Evolutionary conservation across 2,888 invertebrate species (phyloP).

Genomic region (Plutella xylostella): DNA sequence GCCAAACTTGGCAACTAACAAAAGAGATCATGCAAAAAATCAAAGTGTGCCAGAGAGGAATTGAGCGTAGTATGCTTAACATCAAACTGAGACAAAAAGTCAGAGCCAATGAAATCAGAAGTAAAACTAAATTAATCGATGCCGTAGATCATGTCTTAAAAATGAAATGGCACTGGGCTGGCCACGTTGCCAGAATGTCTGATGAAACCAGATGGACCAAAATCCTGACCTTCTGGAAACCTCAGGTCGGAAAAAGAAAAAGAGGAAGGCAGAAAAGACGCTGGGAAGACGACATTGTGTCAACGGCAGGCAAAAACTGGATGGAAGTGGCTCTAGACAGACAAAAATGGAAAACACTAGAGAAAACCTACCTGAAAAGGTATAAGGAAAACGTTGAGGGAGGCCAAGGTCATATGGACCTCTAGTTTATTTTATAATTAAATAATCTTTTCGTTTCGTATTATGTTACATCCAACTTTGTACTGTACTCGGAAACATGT

Average conservation of each 20-base stretch:
- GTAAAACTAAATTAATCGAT: background rate
- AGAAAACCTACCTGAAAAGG: no score
- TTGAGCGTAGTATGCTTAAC: background rate
- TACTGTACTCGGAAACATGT: no score
- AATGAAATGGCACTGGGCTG: background rate
- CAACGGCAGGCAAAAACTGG: background rate
- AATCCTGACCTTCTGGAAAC: background rate
- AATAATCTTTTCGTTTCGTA: no score
- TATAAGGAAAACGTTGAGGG: no score
- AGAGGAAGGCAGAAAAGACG: background rate
- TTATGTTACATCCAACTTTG: no score
- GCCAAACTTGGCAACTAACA: conserved; percentile 1
- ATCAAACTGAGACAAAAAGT: background rate
- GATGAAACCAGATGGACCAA: background rate
- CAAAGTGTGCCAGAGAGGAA: background rate
- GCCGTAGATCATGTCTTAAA: background rate
- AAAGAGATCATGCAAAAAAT: background rate
- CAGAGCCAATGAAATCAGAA: background rate
- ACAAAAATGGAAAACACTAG: background rate
- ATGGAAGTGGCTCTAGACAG: background rate
- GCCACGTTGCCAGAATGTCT: background rate
- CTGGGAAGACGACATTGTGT: background rate
- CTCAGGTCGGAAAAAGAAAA: background rate
- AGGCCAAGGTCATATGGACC: no score
- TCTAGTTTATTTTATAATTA: no score